These are phyloP conservation scores for Aquatica leii DNA, from an alignment of 2,888 invertebrate species.

Conservation along the genomic window DNA sequence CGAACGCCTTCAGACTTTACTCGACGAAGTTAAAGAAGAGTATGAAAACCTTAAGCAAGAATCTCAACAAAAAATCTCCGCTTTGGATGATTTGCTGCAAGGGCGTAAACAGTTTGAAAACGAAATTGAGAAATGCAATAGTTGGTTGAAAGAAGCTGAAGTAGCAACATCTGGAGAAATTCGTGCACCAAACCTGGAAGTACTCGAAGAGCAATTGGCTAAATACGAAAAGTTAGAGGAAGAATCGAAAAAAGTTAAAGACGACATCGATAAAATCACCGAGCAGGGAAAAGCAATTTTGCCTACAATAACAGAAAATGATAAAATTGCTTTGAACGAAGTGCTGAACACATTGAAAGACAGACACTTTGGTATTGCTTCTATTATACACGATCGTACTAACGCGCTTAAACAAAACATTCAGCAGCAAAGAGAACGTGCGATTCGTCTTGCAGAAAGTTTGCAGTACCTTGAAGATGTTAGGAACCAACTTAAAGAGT, in stretches of 20 bases:
- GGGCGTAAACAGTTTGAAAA: slow-evolving; percentile 84
- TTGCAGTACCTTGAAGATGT: slow-evolving; percentile 81
- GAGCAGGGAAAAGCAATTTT: slow-evolving; percentile 83
- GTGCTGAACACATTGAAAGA: slow-evolving; percentile 81
- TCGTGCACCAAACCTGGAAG: slow-evolving; percentile 79
- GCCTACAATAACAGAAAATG: slow-evolving; percentile 83
- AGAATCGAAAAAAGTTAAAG: slow-evolving; percentile 75
- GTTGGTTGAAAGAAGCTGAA: slow-evolving; percentile 92
- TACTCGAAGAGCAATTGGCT: slow-evolving; percentile 86
- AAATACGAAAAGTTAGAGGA: slow-evolving; percentile 83
- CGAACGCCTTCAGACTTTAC: slow-evolving; percentile 69
- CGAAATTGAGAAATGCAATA: slow-evolving; percentile 80
- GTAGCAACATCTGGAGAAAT: slow-evolving; percentile 84
- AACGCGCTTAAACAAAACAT: slow-evolving; percentile 79
- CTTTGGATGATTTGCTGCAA: slow-evolving; percentile 76
- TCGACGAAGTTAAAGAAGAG: slow-evolving; percentile 75
- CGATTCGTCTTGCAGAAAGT: slow-evolving; percentile 80
- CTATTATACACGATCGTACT: slow-evolving; percentile 79
- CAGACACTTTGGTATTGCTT: slow-evolving; percentile 77
- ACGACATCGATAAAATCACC: slow-evolving; percentile 76
- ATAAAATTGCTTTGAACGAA: slow-evolving; percentile 83
- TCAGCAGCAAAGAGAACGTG: slow-evolving; percentile 82
- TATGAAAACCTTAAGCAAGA: slow-evolving; percentile 78
- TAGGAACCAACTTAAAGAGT: slow-evolving; percentile 82
- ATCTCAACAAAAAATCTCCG: slow-evolving; percentile 75